Percentiles rank a stretch among this genome's conserved stretches.
These are phyloP conservation scores for Lepidothrix coronata DNA, from an alignment of 2,113 vertebrate genomes.

Conservation along the genomic window DNA sequence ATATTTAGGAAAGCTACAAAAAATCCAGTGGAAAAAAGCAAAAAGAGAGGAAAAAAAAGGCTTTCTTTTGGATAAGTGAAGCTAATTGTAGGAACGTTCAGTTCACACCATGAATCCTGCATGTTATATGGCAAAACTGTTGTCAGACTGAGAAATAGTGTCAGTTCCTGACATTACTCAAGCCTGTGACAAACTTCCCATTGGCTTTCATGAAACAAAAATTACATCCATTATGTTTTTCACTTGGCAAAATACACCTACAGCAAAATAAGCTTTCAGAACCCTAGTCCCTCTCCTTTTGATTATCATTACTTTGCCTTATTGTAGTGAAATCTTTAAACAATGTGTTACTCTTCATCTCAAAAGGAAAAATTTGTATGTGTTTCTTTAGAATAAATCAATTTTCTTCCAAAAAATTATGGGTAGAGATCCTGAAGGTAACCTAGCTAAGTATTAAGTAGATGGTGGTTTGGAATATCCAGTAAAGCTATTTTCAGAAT, in stretches of 20 bases:
- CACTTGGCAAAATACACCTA: neutral
- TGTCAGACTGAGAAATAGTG: neutral
- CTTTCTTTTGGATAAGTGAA: neutral
- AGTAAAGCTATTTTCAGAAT: conserved; percentile 52
- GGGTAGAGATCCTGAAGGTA: conserved; percentile 37
- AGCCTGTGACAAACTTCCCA: neutral
- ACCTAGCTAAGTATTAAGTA: conserved; percentile 35
- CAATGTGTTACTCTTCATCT: neutral
- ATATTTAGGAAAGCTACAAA: neutral
- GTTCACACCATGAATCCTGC: neutral
- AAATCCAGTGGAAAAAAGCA: neutral
- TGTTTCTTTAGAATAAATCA: conserved; percentile 56
- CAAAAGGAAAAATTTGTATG: conserved; percentile 12
- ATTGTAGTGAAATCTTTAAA: conserved; percentile 27
- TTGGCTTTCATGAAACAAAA: neutral
- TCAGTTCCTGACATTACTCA: neutral
- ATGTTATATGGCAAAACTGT: neutral
- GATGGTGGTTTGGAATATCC: conserved; percentile 43
- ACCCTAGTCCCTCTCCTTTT: neutral
- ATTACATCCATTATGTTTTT: neutral
- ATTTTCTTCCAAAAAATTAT: conserved; percentile 14
- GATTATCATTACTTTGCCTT: neutral
- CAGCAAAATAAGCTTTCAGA: neutral
- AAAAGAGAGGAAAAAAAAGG: neutral
- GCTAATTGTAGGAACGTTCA: neutral